Evolutionary conservation across 2,113 vertebrate genomes (phyloP), one percentile per base, ranked within the genome.

Genomic region (Glaucomys volans): DNA sequence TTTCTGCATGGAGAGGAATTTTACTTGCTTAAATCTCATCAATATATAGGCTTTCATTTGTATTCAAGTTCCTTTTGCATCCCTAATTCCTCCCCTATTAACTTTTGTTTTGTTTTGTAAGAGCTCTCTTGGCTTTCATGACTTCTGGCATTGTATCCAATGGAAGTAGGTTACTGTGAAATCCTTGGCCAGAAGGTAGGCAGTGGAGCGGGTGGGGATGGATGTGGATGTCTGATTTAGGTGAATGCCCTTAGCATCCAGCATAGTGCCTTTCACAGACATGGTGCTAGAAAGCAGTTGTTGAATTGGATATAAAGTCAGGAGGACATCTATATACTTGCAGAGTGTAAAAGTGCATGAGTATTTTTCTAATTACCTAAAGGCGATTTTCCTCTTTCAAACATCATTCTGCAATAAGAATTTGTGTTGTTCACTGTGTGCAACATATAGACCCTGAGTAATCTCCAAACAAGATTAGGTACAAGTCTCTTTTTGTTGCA

Each of bases 21-120:
- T 86, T 40, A 74, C 44, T 6, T 90, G 35, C 44, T 91, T 87
- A 96, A 83, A 87, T 81, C 37, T 81, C n/a, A 85, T 74, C 47
- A 69, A 87, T 87, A 81, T 14, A 69, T 10, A 69, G 20, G 14
- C 30, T 69, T 72, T 50, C 13, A 7, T 86, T 89, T 62, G 13
- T 24, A 81, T 16, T 84, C 8, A 81, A 57, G 17, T 67, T 76
- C 8, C 24, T 85, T 81, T 76, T 57, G 57, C 9, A 80, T 4
- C 22, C 47, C 6, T 10, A 76, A 35, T 83, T 87, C 79, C 67
- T 96, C 69, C 20, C 22, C 81, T 18, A 74, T 54, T 44, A 90
- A 42, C 74, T 40, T 35, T 6, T 40, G 54, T 32, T 72, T 76
- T 69, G 2, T 17, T 86, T 83, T 69, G 16, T 30, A 54, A 81